Conservation (phyloP, 64 coral and sea anemone genomes). For the Orbicella faveolata region DNA sequence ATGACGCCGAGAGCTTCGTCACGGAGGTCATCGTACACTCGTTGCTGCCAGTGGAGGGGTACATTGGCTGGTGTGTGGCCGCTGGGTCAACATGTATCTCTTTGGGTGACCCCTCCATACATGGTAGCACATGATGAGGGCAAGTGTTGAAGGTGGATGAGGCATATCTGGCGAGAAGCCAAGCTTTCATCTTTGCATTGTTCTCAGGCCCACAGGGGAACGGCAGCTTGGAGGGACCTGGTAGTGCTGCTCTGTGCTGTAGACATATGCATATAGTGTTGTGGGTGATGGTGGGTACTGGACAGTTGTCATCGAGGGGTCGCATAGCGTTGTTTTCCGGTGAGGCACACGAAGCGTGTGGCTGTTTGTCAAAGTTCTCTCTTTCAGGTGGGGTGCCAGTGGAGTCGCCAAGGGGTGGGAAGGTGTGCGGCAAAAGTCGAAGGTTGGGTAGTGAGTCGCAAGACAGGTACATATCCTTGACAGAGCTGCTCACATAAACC, state of each 20-base stretch:
- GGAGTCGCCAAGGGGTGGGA: not conserved
- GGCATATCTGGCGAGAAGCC: conserved; percentile 37
- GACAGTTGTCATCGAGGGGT: no score
- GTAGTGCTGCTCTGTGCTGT: not conserved
- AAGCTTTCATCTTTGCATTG: not conserved
- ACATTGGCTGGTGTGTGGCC: conserved; percentile 49
- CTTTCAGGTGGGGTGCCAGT: no score
- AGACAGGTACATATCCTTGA: conserved; percentile 51
- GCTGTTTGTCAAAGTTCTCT: no score
- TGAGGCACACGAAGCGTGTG: no score
- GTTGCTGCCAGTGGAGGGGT: conserved; percentile 56
- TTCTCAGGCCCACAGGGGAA: conserved; percentile 30
- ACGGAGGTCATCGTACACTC: conserved; percentile 47
- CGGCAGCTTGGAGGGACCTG: conserved; percentile 14
- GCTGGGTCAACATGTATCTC: conserved; percentile 17
- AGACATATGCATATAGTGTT: not conserved
- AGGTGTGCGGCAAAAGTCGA: not conserved
- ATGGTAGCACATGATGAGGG: not conserved
- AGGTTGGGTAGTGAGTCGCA: conserved; percentile 58
- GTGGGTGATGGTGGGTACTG: no score
- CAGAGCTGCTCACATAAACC: conserved; percentile 34
- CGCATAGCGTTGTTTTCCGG: no score
- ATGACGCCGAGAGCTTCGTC: conserved; percentile 53
- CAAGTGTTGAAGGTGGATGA: conserved; percentile 54
- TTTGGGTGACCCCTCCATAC: conserved; percentile 35